Base-by-base conservation (phyloP, 2,888 invertebrate genomes). In the Microchrysa polita region DNA sequence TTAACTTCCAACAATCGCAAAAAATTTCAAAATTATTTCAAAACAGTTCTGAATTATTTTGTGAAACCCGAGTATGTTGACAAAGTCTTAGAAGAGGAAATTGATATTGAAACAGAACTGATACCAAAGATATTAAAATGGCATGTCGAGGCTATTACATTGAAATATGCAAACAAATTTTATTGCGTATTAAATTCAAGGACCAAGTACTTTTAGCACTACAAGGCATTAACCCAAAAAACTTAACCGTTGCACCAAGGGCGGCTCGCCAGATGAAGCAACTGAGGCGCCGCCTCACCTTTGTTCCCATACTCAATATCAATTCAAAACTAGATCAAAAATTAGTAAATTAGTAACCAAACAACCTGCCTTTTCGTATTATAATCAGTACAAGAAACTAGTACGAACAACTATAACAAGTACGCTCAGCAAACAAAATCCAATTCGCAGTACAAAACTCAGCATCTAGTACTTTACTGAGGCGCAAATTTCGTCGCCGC, bases 21-120 rank as follows among this genome's bases (percentile, higher is more conserved):
- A 52, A 9, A 5, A 52, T 16, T 52, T 2, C 40, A 55, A 55
- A 22, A 34, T 7, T 55, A 73, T 57, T 73, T 53, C 40, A 55
- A 57, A 67, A 65, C 57, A 4, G 53, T 73, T 42, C 42, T 73
- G n/a, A 16, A 42, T 18, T 65, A 67, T 40, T 73, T 67, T 18
- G 52, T 48, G n/a, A 61, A 48, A 16, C 1, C 9, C 14, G 55
- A 67, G 14, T 55, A 20, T 22, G 22, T 48, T 27, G 27, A 22
- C 44, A 18, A 18, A 27, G 16, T 27, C n/a, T n/a, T 42, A 22
- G 40, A 73, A 18, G 52, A 44, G 1, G 44, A 53, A 34, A 34
- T 34, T 34, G 27, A 34, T 53, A 53, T 53, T 27, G 18, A 18
- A 1, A 34, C 23, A 27, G 34, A 52, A 23, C 20, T 14, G 67